Evolutionary conservation across 2,888 invertebrate species (phyloP).

Genomic region (Dolichomitus sp.): DNA sequence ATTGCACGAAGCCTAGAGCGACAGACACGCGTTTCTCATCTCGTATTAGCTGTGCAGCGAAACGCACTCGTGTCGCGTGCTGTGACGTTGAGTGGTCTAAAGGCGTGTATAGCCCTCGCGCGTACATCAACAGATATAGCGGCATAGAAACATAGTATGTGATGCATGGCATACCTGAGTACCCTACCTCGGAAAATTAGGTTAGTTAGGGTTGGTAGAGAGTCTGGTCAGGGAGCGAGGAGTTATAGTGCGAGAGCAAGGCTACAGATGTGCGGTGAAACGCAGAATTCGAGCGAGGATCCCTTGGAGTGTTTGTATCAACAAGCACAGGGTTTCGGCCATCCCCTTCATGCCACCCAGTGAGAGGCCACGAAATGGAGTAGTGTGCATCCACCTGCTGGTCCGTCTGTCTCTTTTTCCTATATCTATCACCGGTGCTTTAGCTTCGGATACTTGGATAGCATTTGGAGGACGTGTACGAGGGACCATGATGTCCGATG

Average conservation of each 20-base stretch:
- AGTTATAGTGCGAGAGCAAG: slow-evolving; percentile 25
- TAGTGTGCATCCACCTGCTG: slow-evolving; percentile 30
- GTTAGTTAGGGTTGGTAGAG: slow-evolving; percentile 49
- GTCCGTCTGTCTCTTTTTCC: slow-evolving; percentile 30
- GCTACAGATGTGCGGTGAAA: slow-evolving; percentile 39
- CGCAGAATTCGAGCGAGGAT: slow-evolving; percentile 46
- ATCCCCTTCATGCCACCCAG: not conserved
- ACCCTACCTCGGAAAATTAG: slow-evolving; percentile 43
- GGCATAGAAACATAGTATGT: slow-evolving; percentile 9
- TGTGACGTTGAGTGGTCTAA: slow-evolving; percentile 15
- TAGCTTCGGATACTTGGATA: slow-evolving; percentile 32
- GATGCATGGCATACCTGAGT: slow-evolving; percentile 31
- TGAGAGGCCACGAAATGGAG: slow-evolving; percentile 7
- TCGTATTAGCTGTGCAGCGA: slow-evolving; percentile 2
- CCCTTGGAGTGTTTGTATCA: slow-evolving; percentile 33
- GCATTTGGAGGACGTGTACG: slow-evolving; percentile 44
- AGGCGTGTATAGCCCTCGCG: not conserved
- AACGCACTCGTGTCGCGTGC: slow-evolving; percentile 13
- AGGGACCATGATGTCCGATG: slow-evolving; percentile 52
- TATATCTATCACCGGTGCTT: slow-evolving; percentile 23
- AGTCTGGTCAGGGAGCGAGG: slow-evolving; percentile 37
- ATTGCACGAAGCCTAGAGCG: not conserved
- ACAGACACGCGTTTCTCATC: slow-evolving; percentile 37
- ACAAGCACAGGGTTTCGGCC: slow-evolving; percentile 12
- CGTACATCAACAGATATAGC: not conserved